These are phyloP conservation scores for Helogale parvula DNA, from an alignment of 2,113 vertebrate species.

Conservation along the genomic window DNA sequence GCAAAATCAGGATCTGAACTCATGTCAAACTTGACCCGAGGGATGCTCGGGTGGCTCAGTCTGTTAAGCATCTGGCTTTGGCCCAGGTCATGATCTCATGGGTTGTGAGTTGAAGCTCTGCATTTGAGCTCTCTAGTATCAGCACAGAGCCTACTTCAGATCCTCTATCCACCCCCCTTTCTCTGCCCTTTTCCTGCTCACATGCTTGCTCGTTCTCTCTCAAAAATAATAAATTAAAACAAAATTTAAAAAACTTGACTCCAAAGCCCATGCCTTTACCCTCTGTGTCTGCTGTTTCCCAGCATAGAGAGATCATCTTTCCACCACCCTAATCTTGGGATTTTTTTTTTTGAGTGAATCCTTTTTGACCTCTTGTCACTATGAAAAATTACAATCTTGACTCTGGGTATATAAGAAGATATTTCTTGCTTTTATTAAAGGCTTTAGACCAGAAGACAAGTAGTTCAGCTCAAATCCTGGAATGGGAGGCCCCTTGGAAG, in stretches of 20 bases:
- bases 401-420: neutral
- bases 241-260: neutral
- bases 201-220: too few relatives aligned
- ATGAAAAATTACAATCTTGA: constrained; percentile 34
- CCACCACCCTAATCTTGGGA: neutral
- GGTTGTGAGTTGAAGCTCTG: too few relatives aligned
- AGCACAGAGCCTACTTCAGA: too few relatives aligned
- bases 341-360: constrained; percentile 41
- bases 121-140: too few relatives aligned
- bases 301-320: neutral
- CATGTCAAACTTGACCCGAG: neutral
- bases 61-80: too few relatives aligned
- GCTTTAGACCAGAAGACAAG: neutral
- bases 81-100: too few relatives aligned
- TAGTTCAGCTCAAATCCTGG: neutral
- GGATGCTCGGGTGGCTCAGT: too few relatives aligned
- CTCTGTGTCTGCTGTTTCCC: neutral
- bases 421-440: constrained; percentile 17
- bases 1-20: constrained; percentile 6
- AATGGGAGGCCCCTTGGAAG: neutral
- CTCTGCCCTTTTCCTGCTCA: too few relatives aligned
- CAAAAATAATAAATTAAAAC: too few relatives aligned
- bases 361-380: neutral
- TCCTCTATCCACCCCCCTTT: too few relatives aligned
- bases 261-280: neutral